Percentiles rank a stretch among this genome's conserved stretches.
Conservation (phyloP, 1,140 invertebrate genomes). For the Papilio helenus region DNA sequence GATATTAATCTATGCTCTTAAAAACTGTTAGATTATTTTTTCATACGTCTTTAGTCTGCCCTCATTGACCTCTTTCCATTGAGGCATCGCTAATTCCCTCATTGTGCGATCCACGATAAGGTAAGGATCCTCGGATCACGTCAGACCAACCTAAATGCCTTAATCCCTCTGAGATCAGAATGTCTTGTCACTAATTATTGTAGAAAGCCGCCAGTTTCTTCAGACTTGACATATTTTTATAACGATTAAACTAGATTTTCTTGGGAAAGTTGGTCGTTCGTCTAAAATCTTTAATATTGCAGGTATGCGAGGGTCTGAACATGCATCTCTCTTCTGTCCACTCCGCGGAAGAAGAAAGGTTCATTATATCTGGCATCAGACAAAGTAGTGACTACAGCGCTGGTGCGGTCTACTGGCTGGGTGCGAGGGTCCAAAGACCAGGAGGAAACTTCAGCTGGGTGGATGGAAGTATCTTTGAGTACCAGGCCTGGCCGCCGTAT, state of each 20-base stretch:
- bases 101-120: background rate
- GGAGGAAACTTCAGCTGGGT: conserved; percentile 83
- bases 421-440: conserved; percentile 74
- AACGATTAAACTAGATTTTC: background rate
- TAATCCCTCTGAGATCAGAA: conserved; percentile 1
- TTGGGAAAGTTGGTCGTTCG: background rate
- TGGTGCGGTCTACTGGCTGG: conserved; percentile 87
- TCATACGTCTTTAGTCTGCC: background rate
- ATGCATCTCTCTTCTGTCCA: conserved; percentile 85
- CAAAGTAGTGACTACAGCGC: conserved; percentile 87
- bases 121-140: background rate
- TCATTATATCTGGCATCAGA: conserved; percentile 86
- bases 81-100: conserved; percentile 6
- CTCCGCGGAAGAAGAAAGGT: conserved; percentile 86
- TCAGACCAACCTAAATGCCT: background rate
- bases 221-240: background rate
- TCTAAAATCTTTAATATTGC: conserved; percentile 31
- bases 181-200: background rate
- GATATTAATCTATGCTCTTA: too few relatives aligned
- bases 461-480: conserved; percentile 84
- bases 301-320: conserved; percentile 87
- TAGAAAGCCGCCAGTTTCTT: background rate
- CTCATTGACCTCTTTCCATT: background rate
- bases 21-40: background rate
- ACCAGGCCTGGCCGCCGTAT: conserved; percentile 84